Evolutionary conservation across 2,888 invertebrate genomes (phyloP), one percentile per base, ranked within the genome.

Genomic region (Catocala sponsa): DNA sequence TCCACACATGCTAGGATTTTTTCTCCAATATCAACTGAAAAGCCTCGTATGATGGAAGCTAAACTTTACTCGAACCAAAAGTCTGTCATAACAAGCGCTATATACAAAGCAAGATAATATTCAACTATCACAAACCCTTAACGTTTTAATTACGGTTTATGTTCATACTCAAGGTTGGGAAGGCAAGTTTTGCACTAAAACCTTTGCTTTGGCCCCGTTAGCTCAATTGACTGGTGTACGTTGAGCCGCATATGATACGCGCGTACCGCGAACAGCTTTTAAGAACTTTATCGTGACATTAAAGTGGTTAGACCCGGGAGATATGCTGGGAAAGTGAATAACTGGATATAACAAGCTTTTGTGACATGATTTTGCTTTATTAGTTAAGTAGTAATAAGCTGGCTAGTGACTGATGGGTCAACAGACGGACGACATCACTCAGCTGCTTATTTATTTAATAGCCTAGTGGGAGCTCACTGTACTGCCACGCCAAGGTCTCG

Each of bases 81-180:
- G 49, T 41, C 42, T 32, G 35, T 42, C 47, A 43, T 43, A 47
- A 43, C 38, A 44, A 54, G 33, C 55, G 55, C 42, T 59, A 52
- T 41, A 46, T 13, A 12, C 46, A 62, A 43, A 12, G 15, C 51
- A 63, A 61, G 25, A 63, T 43, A 60, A 61, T 60, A 59, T 65
- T 32, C 41, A 47, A 41, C 38, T 52, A 67, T 53, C 42, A 53
- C 41, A 43, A 41, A 62, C 58, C 62, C 59, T 59, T 58, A 32
- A 75, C 76, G 77, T 77, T 75, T 68, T 74, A 75, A 75, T 74
- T 63, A 65, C 74, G 55, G 60, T 68, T 56, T 49, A 59, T 56
- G 47, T 59, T 54, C 61, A 50, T 49, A 60, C 44, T 55, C 53
- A 60, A 56, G 60, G 61, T 62, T 61, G 65, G 55, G 57, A 49